Conservation (phyloP, 2,113 vertebrate genomes). For the Picathartes gymnocephalus region DNA sequence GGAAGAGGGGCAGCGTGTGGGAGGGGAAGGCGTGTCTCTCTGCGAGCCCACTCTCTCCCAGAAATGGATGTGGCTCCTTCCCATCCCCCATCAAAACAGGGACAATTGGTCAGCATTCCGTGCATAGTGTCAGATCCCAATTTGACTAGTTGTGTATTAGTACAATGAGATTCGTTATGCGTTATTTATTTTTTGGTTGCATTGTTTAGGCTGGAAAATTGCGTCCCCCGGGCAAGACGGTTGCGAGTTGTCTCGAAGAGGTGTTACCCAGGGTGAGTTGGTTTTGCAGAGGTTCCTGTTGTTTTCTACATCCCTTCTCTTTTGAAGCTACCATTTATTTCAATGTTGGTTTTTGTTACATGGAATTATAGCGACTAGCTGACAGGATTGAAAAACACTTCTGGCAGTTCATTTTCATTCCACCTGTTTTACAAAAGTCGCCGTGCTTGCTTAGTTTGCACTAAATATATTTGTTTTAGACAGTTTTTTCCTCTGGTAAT, state of each 20-base stretch:
- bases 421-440: background rate
- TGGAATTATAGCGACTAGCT: background rate
- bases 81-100: accelerated
- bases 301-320: background rate
- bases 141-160: background rate
- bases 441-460: background rate
- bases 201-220: slow-evolving; percentile 76
- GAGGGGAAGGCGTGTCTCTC: accelerated
- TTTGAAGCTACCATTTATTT: background rate
- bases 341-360: background rate
- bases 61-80: background rate
- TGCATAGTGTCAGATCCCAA: background rate
- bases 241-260: slow-evolving; percentile 72
- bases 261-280: slow-evolving; percentile 70
- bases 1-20: background rate
- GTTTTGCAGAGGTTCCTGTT: background rate
- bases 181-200: background rate
- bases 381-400: background rate
- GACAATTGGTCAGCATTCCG: background rate
- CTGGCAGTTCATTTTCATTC: background rate
- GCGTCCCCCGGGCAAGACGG: slow-evolving; percentile 53
- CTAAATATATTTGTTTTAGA: background rate
- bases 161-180: background rate
- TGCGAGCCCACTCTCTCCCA: accelerated
- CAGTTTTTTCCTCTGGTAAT: background rate